These are phyloP conservation scores for Sisyra nigra DNA, from an alignment of 2,888 invertebrate species.

Conservation along the genomic window DNA sequence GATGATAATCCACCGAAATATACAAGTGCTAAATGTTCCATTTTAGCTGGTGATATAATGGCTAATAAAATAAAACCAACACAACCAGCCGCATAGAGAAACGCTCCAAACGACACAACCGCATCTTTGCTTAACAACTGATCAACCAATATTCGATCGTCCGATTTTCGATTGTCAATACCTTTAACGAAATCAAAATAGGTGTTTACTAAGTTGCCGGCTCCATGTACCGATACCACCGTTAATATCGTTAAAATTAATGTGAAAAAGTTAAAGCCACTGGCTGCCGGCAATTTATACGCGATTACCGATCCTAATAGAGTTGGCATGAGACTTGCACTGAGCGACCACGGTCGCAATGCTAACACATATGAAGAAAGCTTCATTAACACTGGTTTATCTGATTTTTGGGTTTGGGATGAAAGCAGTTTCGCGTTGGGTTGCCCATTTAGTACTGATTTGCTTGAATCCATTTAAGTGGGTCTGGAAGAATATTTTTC, in stretches of 20 bases:
- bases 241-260: constrained; percentile 72
- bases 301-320: constrained; percentile 78
- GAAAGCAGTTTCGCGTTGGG: constrained; percentile 3
- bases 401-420: constrained; percentile 4
- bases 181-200: constrained; percentile 91
- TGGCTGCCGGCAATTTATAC: constrained; percentile 59
- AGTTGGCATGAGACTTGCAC: constrained; percentile 82
- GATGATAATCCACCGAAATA: constrained; percentile 92
- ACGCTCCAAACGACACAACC: constrained; percentile 76
- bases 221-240: constrained; percentile 84
- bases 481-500: too few species aligned
- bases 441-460: constrained; percentile 5
- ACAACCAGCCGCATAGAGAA: constrained; percentile 77
- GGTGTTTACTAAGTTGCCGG: constrained; percentile 92
- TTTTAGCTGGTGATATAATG: constrained; percentile 71
- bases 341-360: constrained; percentile 84
- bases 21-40: constrained; percentile 87
- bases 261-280: constrained; percentile 63
- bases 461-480: not conserved
- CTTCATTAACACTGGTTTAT: constrained; percentile 53
- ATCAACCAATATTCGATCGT: constrained; percentile 90
- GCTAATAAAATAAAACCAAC: constrained; percentile 62
- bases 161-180: constrained; percentile 83
- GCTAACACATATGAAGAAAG: constrained; percentile 78
- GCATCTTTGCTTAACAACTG: constrained; percentile 67